A percentile compares a stretch with the other conserved stretches of the same genome.
Conservation (phyloP, 2,113 vertebrate species). For the Megatriorchis doriae region DNA sequence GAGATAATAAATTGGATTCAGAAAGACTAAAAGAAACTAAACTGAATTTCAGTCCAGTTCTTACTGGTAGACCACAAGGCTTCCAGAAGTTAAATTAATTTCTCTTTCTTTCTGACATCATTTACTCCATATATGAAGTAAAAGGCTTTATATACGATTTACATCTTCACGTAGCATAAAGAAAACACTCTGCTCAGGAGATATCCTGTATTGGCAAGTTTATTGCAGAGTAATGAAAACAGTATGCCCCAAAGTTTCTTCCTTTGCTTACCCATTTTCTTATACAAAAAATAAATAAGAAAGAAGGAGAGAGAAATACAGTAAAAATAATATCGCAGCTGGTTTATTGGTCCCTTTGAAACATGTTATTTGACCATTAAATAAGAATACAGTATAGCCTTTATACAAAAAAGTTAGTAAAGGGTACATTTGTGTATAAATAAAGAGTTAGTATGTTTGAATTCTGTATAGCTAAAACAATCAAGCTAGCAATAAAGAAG, state of each 20-base stretch:
- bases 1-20: background rate
- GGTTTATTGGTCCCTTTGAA: background rate
- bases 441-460: background rate
- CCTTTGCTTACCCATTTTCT: background rate
- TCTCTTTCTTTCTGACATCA: background rate
- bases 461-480: background rate
- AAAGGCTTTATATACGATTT: background rate
- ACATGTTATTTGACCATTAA: background rate
- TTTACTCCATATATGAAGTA: background rate
- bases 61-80: background rate
- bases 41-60: background rate
- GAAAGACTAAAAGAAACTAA: background rate
- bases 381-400: background rate
- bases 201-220: background rate
- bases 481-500: background rate
- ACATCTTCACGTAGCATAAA: background rate
- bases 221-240: background rate
- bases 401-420: background rate
- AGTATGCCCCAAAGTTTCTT: background rate
- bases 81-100: background rate
- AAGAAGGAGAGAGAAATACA: background rate
- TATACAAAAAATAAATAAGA: background rate
- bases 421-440: background rate
- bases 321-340: background rate
- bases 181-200: background rate